Percentiles rank a stretch among this genome's conserved stretches.
Conservation (phyloP, 2,888 invertebrate species). For the Pristionchus fissidentatus region DNA sequence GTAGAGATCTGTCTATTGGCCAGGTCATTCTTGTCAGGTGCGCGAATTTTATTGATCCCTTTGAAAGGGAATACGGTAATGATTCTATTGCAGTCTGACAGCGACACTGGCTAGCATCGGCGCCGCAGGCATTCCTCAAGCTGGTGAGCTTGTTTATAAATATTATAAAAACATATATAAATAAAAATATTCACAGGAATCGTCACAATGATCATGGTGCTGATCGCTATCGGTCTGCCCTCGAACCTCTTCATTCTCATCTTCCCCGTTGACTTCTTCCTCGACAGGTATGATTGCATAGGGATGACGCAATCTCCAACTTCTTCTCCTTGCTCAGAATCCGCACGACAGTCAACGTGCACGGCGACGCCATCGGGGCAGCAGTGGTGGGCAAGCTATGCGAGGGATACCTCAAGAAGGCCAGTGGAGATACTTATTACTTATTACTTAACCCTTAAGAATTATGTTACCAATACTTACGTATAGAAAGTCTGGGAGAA, state of each 20-base stretch:
- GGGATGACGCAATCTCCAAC: neutral
- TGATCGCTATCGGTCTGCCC: slow-evolving; percentile 77
- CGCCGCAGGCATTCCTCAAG: slow-evolving; percentile 87
- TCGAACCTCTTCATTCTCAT: slow-evolving; percentile 77
- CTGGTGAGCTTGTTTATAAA: slow-evolving; percentile 56
- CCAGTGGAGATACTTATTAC: neutral
- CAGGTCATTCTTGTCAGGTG: slow-evolving; percentile 90
- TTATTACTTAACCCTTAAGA: neutral
- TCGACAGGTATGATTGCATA: slow-evolving; percentile 73
- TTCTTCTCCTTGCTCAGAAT: slow-evolving; percentile 51
- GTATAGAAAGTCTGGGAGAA: too few species aligned
- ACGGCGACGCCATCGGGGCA: slow-evolving; percentile 68
- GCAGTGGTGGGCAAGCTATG: slow-evolving; percentile 67
- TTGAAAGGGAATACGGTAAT: neutral
- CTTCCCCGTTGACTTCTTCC: slow-evolving; percentile 78
- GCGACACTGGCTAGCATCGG: slow-evolving; percentile 96
- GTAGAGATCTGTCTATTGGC: slow-evolving; percentile 86
- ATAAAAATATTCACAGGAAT: slow-evolving; percentile 56
- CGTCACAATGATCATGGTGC: slow-evolving; percentile 76
- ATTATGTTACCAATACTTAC: too few species aligned
- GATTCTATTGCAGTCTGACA: slow-evolving; percentile 83
- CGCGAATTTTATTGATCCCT: neutral
- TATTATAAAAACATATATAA: neutral
- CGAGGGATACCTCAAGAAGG: slow-evolving; percentile 65
- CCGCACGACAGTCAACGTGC: slow-evolving; percentile 71